A percentile compares a stretch with the other conserved stretches of the same genome.
phyloP scores from a whole-genome alignment of 2,113 vertebrate species.

The Gnathonemus longibarbis region DNA sequence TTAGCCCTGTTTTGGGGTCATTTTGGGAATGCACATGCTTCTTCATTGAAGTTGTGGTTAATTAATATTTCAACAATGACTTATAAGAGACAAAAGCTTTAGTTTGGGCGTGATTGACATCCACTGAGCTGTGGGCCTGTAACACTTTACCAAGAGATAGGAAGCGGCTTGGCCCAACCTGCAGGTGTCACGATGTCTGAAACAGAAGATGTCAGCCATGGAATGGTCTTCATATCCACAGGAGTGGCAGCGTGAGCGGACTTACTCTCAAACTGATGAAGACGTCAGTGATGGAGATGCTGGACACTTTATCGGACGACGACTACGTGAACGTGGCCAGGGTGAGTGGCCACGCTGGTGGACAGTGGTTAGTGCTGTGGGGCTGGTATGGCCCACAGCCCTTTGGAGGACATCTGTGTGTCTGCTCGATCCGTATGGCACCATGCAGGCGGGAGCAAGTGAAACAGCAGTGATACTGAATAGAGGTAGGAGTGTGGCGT shows the following conservation, averaged over 20 bases:
- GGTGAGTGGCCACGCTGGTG: constrained; percentile 36
- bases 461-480: background rate
- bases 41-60: background rate
- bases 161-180: background rate
- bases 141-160: background rate
- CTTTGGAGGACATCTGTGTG: background rate
- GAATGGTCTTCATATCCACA: constrained; percentile 40
- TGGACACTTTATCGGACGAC: constrained; percentile 89
- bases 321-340: constrained; percentile 68
- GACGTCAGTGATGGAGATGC: constrained; percentile 92
- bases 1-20: background rate
- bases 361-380: background rate
- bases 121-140: background rate
- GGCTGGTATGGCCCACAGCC: background rate
- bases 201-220: background rate
- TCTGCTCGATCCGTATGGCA: background rate
- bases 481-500: background rate
- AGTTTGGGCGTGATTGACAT: background rate
- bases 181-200: background rate
- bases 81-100: background rate
- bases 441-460: background rate
- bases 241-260: constrained; percentile 94
- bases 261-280: constrained; percentile 97
- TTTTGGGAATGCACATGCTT: background rate
- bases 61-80: background rate